Percentiles rank a stretch among this genome's conserved stretches.
These are phyloP conservation scores for Columba janthina DNA, from an alignment of 2,113 vertebrate genomes.

Conservation along the genomic window DNA sequence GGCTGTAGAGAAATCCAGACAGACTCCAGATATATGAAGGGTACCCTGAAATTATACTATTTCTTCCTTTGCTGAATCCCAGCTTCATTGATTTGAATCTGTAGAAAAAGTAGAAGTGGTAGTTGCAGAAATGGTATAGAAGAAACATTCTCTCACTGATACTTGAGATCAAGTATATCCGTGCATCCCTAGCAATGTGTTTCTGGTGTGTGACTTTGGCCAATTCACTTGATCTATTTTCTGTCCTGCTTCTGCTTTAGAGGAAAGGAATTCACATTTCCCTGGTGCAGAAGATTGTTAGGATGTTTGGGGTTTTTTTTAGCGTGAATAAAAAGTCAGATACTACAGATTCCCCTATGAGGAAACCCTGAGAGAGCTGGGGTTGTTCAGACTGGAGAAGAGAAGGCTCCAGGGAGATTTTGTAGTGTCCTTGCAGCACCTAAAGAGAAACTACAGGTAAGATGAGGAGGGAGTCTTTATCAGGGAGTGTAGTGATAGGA, in stretches of 20 bases:
- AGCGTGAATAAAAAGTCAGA: neutral
- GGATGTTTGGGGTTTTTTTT: fast-evolving
- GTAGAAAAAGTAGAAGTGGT: neutral
- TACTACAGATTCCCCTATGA: neutral
- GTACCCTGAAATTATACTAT: neutral
- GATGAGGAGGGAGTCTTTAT: no score
- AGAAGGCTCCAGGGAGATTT: no score
- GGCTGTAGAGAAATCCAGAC: neutral
- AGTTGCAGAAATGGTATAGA: neutral
- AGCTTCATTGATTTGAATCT: neutral
- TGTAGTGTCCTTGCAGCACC: no score
- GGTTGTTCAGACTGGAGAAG: no score
- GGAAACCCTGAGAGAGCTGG: neutral
- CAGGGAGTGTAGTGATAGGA: no score
- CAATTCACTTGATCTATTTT: neutral
- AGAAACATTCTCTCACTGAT: fast-evolving
- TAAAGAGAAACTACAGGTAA: no score
- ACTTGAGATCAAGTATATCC: neutral
- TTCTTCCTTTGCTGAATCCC: neutral
- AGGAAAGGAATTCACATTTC: neutral
- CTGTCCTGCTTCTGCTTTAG: neutral
- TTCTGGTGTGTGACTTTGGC: neutral
- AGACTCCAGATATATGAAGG: neutral
- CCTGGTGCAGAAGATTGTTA: neutral
- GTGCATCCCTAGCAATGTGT: neutral